Percentiles rank a stretch among this genome's conserved stretches.
Evolutionary conservation across 2,888 invertebrate species (phyloP).

Genomic region (Brachycybe producta): DNA sequence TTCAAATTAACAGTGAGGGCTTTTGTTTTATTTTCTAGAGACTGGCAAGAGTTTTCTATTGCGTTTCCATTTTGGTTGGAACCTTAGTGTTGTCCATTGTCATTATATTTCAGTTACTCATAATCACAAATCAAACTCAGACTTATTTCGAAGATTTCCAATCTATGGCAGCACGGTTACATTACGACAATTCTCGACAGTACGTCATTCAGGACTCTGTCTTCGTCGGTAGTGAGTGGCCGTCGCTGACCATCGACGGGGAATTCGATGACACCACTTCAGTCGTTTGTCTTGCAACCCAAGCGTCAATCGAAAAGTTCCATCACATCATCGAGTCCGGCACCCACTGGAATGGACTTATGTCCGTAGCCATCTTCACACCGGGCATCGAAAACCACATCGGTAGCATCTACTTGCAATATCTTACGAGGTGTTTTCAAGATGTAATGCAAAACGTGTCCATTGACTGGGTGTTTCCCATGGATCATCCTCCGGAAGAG

Average conservation of each 20-base stretch:
- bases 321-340: constrained; percentile 55
- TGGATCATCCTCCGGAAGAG: constrained; percentile 42
- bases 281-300: constrained; percentile 60
- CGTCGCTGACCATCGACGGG: constrained; percentile 2
- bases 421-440: constrained; percentile 58
- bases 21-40: too few relatives aligned
- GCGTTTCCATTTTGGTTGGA: too few relatives aligned
- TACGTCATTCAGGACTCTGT: constrained; percentile 46
- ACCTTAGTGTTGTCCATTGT: too few relatives aligned
- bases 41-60: too few relatives aligned
- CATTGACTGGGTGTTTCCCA: constrained; percentile 63
- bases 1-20: too few relatives aligned
- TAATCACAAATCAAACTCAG: too few relatives aligned
- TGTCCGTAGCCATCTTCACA: constrained; percentile 68
- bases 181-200: constrained; percentile 51
- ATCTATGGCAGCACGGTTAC: too few relatives aligned
- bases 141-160: too few relatives aligned
- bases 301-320: constrained; percentile 69
- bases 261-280: too few relatives aligned
- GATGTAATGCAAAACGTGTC: constrained; percentile 59
- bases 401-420: constrained; percentile 54
- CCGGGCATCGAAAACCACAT: constrained; percentile 50
- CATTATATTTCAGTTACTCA: too few relatives aligned
- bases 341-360: constrained; percentile 70
- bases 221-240: constrained; percentile 12